Evolutionary conservation across 2,113 vertebrate species (phyloP), one percentile per base, ranked within the genome.

Genomic region (Tragelaphus strepsiceros): DNA sequence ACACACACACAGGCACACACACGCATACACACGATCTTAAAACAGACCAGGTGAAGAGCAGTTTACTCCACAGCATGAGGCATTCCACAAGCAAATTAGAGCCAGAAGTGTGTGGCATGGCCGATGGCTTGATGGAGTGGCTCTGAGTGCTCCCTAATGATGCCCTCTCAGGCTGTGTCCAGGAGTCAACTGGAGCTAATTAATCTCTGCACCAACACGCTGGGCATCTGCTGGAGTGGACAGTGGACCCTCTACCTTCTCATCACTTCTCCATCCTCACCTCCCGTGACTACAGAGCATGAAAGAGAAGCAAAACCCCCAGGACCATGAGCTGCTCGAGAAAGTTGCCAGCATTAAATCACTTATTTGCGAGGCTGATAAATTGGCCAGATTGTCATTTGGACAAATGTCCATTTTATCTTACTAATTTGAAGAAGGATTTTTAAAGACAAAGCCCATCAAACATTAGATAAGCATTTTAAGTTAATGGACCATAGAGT

Each of bases 401-500:
- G 98, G 98, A 98, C 98, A 96, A 98, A 98, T 98, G 99, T 98
- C 99, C 98, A 98, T 98, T 99, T 98, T 98, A 95, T 95, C 97
- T 97, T 97, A 96, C 98, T 98, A 98, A 99, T 99, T 99, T 98
- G 98, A 98, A 98, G 94, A 96, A 95, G 97, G 97, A 97, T 98
- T 98, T 97, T 98, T 97, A 98, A 98, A 99, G 98, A 98, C 98
- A 98, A 98, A 99, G 98, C 98, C 98, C 98, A 98, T 99, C 98
- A 98, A 99, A 98, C 98, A 98, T 99, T 99, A 99, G 98, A 98
- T 99, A 99, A 99, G 98, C 98, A 98, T 98, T 98, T 98, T 98
- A 97, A 98, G 97, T 98, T 99, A 99, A 99, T 99, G 97, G 98
- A 32, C 97, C 97, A 0, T 98, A 93, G 81, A 98, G 98, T 99